Percentiles rank a stretch among this genome's conserved stretches.
Conservation (phyloP, 2,888 invertebrate genomes). For the Latheticus oryzae region DNA sequence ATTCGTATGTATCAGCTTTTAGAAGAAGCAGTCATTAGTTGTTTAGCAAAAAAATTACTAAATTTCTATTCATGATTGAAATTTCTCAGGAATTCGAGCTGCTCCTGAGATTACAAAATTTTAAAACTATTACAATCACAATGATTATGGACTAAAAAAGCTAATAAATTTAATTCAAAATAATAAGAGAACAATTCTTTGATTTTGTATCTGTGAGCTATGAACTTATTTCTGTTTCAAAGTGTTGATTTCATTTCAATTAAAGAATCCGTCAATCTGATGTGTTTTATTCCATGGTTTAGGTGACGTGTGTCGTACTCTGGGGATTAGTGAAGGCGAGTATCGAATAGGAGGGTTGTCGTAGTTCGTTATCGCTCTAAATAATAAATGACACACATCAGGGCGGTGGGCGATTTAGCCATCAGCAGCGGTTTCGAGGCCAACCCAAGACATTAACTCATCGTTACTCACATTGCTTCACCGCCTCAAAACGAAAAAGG, state of each 20-base stretch:
- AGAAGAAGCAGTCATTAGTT: no score
- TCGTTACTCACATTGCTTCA: constrained; percentile 26
- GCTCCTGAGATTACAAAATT: no score
- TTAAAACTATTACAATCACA: no score
- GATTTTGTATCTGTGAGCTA: no score
- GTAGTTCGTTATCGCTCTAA: constrained; percentile 60
- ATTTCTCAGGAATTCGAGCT: no score
- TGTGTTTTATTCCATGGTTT: constrained; percentile 57
- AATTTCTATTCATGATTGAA: no score
- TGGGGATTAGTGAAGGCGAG: constrained; percentile 48
- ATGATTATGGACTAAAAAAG: no score
- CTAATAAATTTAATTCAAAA: constrained; percentile 1
- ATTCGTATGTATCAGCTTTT: no score
- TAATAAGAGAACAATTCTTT: no score
- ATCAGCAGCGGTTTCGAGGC: constrained; percentile 42
- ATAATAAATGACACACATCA: constrained; percentile 54
- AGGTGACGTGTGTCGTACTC: constrained; percentile 50
- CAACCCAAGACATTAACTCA: constrained; percentile 49
- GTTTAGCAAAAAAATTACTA: no score
- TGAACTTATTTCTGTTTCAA: constrained; percentile 25
- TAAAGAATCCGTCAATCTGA: constrained; percentile 49
- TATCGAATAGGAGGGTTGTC: constrained; percentile 56
- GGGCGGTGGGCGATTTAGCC: constrained; percentile 36
- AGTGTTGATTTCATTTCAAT: constrained; percentile 49
- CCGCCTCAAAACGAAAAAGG: not conserved